Conservation (phyloP, 2,888 invertebrate genomes). For the Drosophila robusta region DNA sequence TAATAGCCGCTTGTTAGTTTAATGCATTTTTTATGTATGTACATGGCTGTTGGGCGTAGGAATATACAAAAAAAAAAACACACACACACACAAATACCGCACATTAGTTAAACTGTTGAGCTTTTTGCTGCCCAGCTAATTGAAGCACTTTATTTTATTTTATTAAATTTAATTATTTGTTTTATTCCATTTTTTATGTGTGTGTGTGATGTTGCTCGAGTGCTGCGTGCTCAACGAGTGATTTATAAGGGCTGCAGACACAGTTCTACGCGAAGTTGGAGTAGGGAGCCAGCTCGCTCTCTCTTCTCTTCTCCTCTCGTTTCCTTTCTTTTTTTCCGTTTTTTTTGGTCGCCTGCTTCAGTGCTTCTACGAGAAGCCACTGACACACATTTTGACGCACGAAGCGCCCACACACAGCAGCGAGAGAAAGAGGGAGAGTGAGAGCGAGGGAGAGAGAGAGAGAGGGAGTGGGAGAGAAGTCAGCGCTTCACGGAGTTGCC, state of each 20-base stretch:
- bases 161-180: background rate
- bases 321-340: conserved; percentile 9
- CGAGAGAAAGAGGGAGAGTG: conserved; percentile 5
- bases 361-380: conserved; percentile 53
- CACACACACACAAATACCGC: conserved; percentile 28
- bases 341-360: conserved; percentile 14
- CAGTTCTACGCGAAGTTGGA: conserved; percentile 13
- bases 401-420: conserved; percentile 43
- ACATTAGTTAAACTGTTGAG: conserved; percentile 50
- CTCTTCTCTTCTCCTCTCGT: conserved; percentile 11
- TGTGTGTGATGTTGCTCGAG: conserved; percentile 42
- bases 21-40: conserved; percentile 65
- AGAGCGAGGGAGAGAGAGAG: conserved; percentile 8
- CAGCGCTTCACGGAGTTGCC: conserved; percentile 40
- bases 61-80: conserved; percentile 6
- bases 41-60: conserved; percentile 64
- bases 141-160: conserved; percentile 37
- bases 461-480: conserved; percentile 32
- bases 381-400: conserved; percentile 76
- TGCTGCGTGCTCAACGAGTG: conserved; percentile 75
- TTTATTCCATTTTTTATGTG: conserved; percentile 19
- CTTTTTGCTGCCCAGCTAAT: conserved; percentile 38
- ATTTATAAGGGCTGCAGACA: conserved; percentile 44
- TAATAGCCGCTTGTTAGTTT: conserved; percentile 46
- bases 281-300: conserved; percentile 12